Evolutionary conservation across 2,888 invertebrate genomes (phyloP), one percentile per base, ranked within the genome.

Genomic region (Morpho deidamia): DNA sequence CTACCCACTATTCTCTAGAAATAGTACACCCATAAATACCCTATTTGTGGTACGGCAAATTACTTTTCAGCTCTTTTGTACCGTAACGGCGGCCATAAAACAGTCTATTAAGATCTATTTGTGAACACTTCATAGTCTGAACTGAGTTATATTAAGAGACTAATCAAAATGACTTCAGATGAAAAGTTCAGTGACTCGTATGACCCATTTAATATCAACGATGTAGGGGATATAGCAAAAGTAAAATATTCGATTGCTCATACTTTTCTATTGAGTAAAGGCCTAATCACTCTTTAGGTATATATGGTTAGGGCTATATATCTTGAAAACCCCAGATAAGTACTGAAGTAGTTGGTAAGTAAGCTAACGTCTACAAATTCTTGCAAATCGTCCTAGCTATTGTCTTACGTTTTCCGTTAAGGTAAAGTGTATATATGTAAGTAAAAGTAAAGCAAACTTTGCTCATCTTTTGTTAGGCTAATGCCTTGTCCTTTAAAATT

Each of bases 11-110:
- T 23, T 23, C 23, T 37, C 14, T 23, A 34, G 12, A 49, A 42
- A 44, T 41, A 48, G 10, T 46, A 53, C 48, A 49, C 32, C 67
- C 61, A 69, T 74, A 74, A 77, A 75, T 66, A 54, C 60, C 62
- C 74, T 76, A 77, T 82, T 83, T 76, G 84, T 70, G 85, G 84
- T 78, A 58, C 65, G 69, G 69, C 74, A 71, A 82, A 83, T 78
- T 71, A 76, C 65, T 72, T 71, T 81, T 81, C 75, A 81, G 79
- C 79, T 81, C 46, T 81, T 77, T 83, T 71, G 66, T 71, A 70
- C 72, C 67, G 71, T 85, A 78, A 85, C 73, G 70, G 65, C 66
- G 45, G 63, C 70, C 73, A 72, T 83, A 78, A 83, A 83, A 74
- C 70, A 70, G 67, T 67, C 66, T 63, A 69, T 69, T 66, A 70